phyloP scores from a whole-genome alignment of 2,888 invertebrate genomes.

The Meliscaeva auricollis region DNA sequence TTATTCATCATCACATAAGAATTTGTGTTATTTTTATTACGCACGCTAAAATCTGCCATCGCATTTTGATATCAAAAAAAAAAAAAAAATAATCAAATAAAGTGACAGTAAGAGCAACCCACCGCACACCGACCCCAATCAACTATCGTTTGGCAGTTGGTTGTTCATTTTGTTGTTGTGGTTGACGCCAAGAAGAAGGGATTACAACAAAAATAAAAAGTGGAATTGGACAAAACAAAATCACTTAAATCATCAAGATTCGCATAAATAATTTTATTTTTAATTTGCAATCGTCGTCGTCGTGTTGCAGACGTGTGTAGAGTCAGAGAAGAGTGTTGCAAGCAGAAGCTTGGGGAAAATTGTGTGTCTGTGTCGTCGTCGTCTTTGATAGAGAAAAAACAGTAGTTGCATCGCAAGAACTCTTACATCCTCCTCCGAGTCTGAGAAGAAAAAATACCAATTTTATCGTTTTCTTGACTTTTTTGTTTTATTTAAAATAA shows the following conservation, averaged over 20 bases:
- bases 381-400: conserved; percentile 12
- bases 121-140: conserved; percentile 20
- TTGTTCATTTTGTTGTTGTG: conserved; percentile 45
- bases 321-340: background rate
- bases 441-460: too few species aligned
- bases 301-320: conserved; percentile 8
- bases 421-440: too few species aligned
- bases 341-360: background rate
- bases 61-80: conserved; percentile 36
- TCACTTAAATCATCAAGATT: conserved; percentile 54
- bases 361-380: conserved; percentile 20
- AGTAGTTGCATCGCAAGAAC: conserved; percentile 21
- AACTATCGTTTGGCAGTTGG: conserved; percentile 46
- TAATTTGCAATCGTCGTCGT: conserved; percentile 43
- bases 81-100: conserved; percentile 3
- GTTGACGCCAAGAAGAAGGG: conserved; percentile 39
- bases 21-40: conserved; percentile 47
- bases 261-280: conserved; percentile 41
- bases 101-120: conserved; percentile 12
- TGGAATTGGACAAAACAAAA: conserved; percentile 37
- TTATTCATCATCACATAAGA: conserved; percentile 16
- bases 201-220: conserved; percentile 48
- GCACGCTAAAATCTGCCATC: conserved; percentile 59
- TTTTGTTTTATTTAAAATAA: background rate
- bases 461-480: conserved; percentile 10